A percentile compares a stretch with the other conserved stretches of the same genome.
These are phyloP conservation scores for Apotomis turbidana DNA, from an alignment of 2,888 invertebrate species.

Conservation along the genomic window DNA sequence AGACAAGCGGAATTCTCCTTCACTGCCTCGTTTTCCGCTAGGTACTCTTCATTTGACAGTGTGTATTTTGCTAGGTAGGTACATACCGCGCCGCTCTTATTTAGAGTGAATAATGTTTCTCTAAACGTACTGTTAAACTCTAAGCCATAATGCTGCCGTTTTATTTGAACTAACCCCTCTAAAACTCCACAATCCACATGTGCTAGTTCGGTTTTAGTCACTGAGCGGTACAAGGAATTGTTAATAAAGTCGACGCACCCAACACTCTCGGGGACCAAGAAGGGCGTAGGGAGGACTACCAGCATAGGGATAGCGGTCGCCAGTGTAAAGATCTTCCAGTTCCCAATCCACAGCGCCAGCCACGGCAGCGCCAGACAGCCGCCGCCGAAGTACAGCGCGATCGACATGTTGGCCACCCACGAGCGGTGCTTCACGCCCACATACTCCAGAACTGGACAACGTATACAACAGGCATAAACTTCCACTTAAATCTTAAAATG, in stretches of 20 bases:
- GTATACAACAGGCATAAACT: neutral
- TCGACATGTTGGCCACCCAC: conserved; percentile 79
- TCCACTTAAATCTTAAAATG: neutral
- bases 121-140: no score
- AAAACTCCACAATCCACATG: no score
- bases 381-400: conserved; percentile 76
- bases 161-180: no score
- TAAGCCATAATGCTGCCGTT: no score
- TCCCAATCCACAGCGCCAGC: conserved; percentile 72
- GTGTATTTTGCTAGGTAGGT: no score
- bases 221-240: neutral
- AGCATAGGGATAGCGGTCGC: conserved; percentile 73
- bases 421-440: conserved; percentile 78
- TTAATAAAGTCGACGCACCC: conserved; percentile 54
- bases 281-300: conserved; percentile 63
- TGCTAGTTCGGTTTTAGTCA: no score
- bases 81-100: no score
- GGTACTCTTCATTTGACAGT: no score
- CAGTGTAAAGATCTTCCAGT: conserved; percentile 74
- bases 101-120: no score
- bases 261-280: conserved; percentile 76
- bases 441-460: conserved; percentile 72
- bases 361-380: conserved; percentile 76
- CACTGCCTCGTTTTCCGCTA: no score
- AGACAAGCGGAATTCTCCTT: no score